Conservation (phyloP, 1,140 invertebrate species). For the Drosophila tristis region DNA sequence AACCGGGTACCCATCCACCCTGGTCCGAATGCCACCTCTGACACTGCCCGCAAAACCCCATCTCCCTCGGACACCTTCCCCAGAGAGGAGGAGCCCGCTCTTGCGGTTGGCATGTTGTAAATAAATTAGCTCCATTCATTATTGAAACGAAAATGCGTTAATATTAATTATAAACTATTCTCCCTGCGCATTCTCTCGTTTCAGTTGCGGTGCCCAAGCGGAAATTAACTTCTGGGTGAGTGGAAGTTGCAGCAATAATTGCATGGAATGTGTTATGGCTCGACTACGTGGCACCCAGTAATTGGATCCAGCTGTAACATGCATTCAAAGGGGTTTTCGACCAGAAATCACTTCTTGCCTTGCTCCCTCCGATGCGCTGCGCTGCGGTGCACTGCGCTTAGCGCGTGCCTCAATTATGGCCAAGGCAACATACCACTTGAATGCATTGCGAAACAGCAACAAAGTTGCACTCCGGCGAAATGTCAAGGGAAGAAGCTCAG, state of each 20-base stretch:
- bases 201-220: conserved; percentile 40
- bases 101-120: conserved; percentile 45
- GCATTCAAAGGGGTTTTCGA: conserved; percentile 27
- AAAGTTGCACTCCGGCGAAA: conserved; percentile 54
- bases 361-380: background rate
- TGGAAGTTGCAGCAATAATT: conserved; percentile 33
- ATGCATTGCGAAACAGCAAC: conserved; percentile 45
- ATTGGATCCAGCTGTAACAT: conserved; percentile 12
- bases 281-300: conserved; percentile 24
- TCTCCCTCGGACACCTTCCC: background rate
- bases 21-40: background rate
- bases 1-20: background rate
- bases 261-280: conserved; percentile 23
- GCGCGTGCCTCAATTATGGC: conserved; percentile 74
- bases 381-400: conserved; percentile 42
- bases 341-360: conserved; percentile 37
- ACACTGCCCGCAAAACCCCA: too few relatives aligned
- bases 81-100: background rate
- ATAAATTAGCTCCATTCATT: conserved; percentile 73
- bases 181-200: conserved; percentile 40
- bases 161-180: conserved; percentile 64
- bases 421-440: conserved; percentile 56
- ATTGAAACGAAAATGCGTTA: conserved; percentile 67
- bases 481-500: conserved; percentile 65
- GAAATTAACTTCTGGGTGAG: conserved; percentile 53